Evolutionary conservation across 1,140 invertebrate genomes (phyloP).

Genomic region (Euborellia annulipes): DNA sequence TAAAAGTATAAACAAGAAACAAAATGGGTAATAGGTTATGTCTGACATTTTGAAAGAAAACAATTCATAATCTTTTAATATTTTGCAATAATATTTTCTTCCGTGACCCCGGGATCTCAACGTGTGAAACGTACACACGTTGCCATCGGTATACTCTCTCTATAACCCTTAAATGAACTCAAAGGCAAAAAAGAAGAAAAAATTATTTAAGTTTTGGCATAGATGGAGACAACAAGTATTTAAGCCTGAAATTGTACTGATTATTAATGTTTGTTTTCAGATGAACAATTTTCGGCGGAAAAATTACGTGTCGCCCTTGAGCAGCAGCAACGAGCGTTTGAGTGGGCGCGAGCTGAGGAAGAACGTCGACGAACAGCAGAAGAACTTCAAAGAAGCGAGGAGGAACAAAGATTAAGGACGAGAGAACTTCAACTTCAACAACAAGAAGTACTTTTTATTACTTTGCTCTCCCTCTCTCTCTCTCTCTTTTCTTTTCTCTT

Average conservation of each 20-base stretch:
- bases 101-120: too few species aligned
- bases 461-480: background rate
- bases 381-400: constrained; percentile 26
- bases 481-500: background rate
- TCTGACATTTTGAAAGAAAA: too few species aligned
- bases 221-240: too few species aligned
- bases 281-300: constrained; percentile 36
- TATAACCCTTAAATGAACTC: too few species aligned
- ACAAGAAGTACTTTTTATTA: constrained; percentile 34
- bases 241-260: background rate
- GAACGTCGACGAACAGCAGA: constrained; percentile 20
- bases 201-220: too few species aligned
- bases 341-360: constrained; percentile 30
- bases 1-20: too few species aligned
- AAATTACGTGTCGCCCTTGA: constrained; percentile 32
- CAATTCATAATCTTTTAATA: too few species aligned
- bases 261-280: constrained; percentile 14
- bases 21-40: too few species aligned
- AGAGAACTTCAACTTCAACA: constrained; percentile 38
- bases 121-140: too few species aligned
- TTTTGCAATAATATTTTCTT: too few species aligned
- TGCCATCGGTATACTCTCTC: too few species aligned
- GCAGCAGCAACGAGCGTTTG: constrained; percentile 33
- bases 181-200: too few species aligned
- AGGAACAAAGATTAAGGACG: constrained; percentile 31